A percentile compares a stretch with the other conserved stretches of the same genome.
phyloP scores from a whole-genome alignment of 2,888 invertebrate species.

The Stenchaetothrips biformis region DNA sequence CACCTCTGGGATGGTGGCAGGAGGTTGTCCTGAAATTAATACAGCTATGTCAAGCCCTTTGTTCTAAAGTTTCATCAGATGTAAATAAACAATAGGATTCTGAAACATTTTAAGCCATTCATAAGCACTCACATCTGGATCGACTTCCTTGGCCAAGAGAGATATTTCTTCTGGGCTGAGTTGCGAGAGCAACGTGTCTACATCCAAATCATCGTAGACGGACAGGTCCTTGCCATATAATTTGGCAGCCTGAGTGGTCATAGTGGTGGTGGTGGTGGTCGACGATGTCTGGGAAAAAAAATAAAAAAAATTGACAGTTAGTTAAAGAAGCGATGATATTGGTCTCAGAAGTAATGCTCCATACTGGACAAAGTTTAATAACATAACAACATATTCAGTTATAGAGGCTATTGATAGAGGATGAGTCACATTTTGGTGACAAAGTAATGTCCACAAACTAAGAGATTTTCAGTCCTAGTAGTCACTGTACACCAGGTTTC shows the following conservation, averaged over 20 bases:
- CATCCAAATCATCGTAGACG: constrained; percentile 90
- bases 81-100: constrained; percentile 6
- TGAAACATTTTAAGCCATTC: constrained; percentile 20
- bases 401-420: no score
- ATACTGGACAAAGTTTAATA: no score
- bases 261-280: constrained; percentile 74
- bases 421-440: no score
- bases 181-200: constrained; percentile 89
- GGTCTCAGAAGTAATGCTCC: no score
- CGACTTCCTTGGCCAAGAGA: constrained; percentile 95
- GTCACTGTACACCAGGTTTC: no score
- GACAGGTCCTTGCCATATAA: constrained; percentile 85
- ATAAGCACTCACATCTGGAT: constrained; percentile 87
- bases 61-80: constrained; percentile 27
- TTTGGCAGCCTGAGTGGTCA: constrained; percentile 85
- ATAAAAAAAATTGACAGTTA: constrained; percentile 35
- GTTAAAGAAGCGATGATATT: neutral
- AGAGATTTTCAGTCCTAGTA: no score
- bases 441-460: no score
- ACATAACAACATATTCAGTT: no score
- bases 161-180: constrained; percentile 93
- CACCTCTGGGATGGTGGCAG: constrained; percentile 94
- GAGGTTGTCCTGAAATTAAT: constrained; percentile 78
- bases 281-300: constrained; percentile 73
- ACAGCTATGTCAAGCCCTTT: constrained; percentile 20